Conservation (phyloP, 1,140 invertebrate genomes). For the Drosophila rhopaloa region DNA sequence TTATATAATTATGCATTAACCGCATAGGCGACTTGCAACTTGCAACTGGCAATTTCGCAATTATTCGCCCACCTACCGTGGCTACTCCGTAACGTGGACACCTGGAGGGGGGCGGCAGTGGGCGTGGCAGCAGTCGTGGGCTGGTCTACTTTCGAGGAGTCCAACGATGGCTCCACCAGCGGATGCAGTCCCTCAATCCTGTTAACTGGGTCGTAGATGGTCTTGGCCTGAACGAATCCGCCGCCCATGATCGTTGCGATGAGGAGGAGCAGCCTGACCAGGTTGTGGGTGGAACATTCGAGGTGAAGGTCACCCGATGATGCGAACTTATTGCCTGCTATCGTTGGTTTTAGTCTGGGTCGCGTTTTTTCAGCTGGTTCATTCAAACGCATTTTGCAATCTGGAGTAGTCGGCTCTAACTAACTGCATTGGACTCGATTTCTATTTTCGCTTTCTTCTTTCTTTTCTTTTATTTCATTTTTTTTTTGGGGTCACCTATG, state of each 20-base stretch:
- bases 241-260: constrained; percentile 60
- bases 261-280: constrained; percentile 66
- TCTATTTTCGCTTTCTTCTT: constrained; percentile 13
- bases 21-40: neutral
- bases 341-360: constrained; percentile 44
- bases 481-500: constrained; percentile 40
- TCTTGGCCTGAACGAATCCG: constrained; percentile 42
- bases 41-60: constrained; percentile 33
- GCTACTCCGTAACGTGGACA: constrained; percentile 21
- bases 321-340: constrained; percentile 13
- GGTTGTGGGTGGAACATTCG: constrained; percentile 56
- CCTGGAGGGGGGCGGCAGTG: constrained; percentile 1
- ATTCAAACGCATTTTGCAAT: constrained; percentile 81
- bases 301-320: constrained; percentile 21
- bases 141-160: constrained; percentile 14
- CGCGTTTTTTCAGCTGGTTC: constrained; percentile 61
- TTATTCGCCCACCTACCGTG: constrained; percentile 33
- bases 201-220: constrained; percentile 40
- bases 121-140: constrained; percentile 19
- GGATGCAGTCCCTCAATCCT: constrained; percentile 20
- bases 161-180: neutral
- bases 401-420: constrained; percentile 68
- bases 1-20: constrained; percentile 48
- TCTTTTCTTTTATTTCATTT: neutral
- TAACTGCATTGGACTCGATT: constrained; percentile 75